phyloP scores from a whole-genome alignment of 2,888 invertebrate genomes.

The Prionchulus punctatus region DNA sequence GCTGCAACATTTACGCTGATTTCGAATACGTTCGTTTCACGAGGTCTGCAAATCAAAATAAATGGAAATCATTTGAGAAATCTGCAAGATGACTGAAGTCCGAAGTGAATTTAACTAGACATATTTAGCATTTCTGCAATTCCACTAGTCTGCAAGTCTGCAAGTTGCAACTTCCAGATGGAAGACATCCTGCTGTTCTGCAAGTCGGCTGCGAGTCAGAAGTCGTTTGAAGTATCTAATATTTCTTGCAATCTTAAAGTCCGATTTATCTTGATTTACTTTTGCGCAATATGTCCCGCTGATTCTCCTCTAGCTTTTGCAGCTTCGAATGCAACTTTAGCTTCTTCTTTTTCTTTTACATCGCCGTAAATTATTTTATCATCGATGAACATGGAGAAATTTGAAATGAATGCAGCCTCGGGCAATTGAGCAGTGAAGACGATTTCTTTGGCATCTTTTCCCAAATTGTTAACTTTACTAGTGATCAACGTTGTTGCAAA shows the following conservation, averaged over 20 bases:
- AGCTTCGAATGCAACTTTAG: conserved; percentile 24
- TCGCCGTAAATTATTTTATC: conserved; percentile 22
- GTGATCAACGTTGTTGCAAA: conserved; percentile 51
- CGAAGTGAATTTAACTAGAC: too few relatives aligned
- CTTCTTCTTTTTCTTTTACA: conserved; percentile 31
- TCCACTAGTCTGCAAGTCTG: too few relatives aligned
- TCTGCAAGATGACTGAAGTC: too few relatives aligned
- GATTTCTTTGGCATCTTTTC: conserved; percentile 42
- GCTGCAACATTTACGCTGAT: conserved; percentile 52
- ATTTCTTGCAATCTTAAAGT: too few relatives aligned
- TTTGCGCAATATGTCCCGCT: conserved; percentile 22
- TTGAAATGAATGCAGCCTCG: conserved; percentile 52
- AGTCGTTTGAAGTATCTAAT: too few relatives aligned
- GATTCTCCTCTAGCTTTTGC: conserved; percentile 26
- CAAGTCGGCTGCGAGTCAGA: too few relatives aligned
- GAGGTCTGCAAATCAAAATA: background rate
- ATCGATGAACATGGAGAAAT: conserved; percentile 46
- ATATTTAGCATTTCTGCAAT: too few relatives aligned
- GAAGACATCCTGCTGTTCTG: too few relatives aligned
- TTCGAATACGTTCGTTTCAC: conserved; percentile 46
- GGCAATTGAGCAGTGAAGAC: conserved; percentile 52
- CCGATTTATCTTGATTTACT: too few relatives aligned
- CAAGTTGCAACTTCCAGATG: too few relatives aligned
- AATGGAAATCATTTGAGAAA: background rate
- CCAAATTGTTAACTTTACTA: conserved; percentile 46